Base-by-base conservation (phyloP, 2,797 vertebrate genomes). In the Rhadinocentrus ornatus region DNA sequence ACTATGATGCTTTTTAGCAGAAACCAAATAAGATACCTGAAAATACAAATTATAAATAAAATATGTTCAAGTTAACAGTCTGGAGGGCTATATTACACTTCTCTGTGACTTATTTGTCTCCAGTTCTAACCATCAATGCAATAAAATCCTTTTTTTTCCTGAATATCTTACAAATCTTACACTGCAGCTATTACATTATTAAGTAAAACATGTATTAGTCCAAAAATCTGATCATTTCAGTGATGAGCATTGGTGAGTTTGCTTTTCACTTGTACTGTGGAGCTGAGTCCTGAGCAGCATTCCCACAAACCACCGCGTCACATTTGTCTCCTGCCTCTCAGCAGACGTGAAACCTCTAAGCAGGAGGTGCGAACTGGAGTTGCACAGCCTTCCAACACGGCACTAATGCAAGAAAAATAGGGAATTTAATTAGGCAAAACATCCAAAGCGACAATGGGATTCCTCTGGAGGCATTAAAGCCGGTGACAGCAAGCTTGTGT, bases 221-320 rank as follows among this genome's bases (percentile, higher is more conserved):
- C 35, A 20, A 37, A 2, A 11, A 1, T 54, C 68, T 46, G n/a
- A 55, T 34, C 5, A 31, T 29, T 24, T 22, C 39, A 41, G 8
- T 54, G 18, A 62, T 32, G 48, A 22, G 16, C 34, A 27, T 4
- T 32, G 41, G 13, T 66, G 31, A 26, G 9, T 57, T 66, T 52
- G 26, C 31, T 58, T 29, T 63, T 48, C 39, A 32, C 39, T 37
- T 37, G 39, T n/a, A 65, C 81, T 77, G 75, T 88, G 86, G 86
- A 91, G 80, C 69, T 46, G 61, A 66, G 59, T 34, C 60, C 62
- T 7, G 32, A 60, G 69, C 66, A 58, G 13, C 22, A 74, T 95
- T 95, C 94, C 94, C 94, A 94, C 93, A 93, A 87, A 76, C 81
- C 68, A 12, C 13, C 73, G 94, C 56, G 94, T 93, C 64, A 81